Conservation (phyloP, 1,140 invertebrate species). For the Copidosoma floridanum region DNA sequence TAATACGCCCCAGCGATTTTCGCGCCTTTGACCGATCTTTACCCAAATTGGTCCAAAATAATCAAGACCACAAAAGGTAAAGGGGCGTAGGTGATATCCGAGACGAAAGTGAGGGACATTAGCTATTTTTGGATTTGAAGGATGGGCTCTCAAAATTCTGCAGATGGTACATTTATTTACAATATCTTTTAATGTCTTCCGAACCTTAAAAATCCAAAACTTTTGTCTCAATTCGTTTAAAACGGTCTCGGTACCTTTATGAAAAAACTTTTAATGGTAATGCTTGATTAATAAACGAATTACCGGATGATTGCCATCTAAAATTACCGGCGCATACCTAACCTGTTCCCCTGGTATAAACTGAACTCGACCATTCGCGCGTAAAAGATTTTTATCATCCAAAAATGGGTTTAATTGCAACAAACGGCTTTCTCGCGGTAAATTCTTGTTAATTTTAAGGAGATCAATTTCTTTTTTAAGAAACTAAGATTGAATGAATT, state of each 20-base stretch:
- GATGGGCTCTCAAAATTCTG: not conserved
- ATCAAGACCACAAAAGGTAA: no score
- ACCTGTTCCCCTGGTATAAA: not conserved
- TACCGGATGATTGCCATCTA: conserved; percentile 2
- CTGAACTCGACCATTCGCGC: not conserved
- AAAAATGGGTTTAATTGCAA: not conserved
- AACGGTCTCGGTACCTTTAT: conserved; percentile 24
- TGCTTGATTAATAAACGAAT: conserved; percentile 13
- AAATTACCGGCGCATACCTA: not conserved
- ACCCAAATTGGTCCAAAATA: no score
- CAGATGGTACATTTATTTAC: not conserved
- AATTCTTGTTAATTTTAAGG: not conserved
- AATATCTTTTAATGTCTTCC: conserved; percentile 15
- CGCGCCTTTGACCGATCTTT: no score
- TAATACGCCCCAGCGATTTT: no score
- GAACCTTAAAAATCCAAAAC: conserved; percentile 27
- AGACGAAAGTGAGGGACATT: conserved; percentile 31
- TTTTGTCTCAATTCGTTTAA: conserved; percentile 28
- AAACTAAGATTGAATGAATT: not conserved
- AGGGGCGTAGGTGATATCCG: no score
- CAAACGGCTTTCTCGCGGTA: not conserved
- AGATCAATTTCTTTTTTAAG: not conserved
- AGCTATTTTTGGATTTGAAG: conserved; percentile 25
- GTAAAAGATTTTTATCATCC: not conserved
- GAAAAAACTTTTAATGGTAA: conserved; percentile 23